Conservation (phyloP, 2,888 invertebrate genomes). For the Bombyx huttoni region DNA sequence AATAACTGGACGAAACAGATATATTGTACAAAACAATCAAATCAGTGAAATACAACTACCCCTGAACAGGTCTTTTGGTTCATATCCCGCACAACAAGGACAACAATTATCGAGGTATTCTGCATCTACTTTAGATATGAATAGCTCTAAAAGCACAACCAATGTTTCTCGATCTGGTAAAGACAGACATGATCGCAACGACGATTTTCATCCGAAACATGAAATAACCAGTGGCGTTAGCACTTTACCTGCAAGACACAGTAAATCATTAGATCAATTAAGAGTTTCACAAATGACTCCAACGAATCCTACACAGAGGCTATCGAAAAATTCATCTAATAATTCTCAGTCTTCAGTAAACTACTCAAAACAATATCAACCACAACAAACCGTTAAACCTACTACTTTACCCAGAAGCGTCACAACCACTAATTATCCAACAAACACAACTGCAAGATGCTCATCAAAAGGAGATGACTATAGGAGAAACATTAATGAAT, state of each 20-base stretch:
- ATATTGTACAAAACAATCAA: conserved; percentile 67
- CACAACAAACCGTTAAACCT: conserved; percentile 54
- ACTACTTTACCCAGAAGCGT: conserved; percentile 65
- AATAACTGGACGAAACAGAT: conserved; percentile 61
- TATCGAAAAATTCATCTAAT: conserved; percentile 46
- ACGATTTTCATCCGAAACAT: conserved; percentile 46
- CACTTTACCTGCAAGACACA: conserved; percentile 80
- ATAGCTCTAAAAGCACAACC: conserved; percentile 32
- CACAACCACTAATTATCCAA: conserved; percentile 57
- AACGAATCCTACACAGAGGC: conserved; percentile 35
- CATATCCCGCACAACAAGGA: conserved; percentile 57
- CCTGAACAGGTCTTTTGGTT: conserved; percentile 50
- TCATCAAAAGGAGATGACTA: conserved; percentile 66
- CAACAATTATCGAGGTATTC: conserved; percentile 72
- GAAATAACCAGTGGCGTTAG: conserved; percentile 62
- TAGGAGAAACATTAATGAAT: conserved; percentile 74
- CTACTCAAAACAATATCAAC: conserved; percentile 58
- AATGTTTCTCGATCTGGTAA: conserved; percentile 36
- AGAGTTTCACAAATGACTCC: conserved; percentile 68
- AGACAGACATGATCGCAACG: conserved; percentile 38
- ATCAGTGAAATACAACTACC: conserved; percentile 67
- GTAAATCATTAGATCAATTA: conserved; percentile 86
- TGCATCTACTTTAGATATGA: conserved; percentile 70
- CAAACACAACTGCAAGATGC: conserved; percentile 54
- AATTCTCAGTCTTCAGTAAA: conserved; percentile 55